Evolutionary conservation across 2,113 vertebrate species (phyloP).

Genomic region (Azemiops feae): DNA sequence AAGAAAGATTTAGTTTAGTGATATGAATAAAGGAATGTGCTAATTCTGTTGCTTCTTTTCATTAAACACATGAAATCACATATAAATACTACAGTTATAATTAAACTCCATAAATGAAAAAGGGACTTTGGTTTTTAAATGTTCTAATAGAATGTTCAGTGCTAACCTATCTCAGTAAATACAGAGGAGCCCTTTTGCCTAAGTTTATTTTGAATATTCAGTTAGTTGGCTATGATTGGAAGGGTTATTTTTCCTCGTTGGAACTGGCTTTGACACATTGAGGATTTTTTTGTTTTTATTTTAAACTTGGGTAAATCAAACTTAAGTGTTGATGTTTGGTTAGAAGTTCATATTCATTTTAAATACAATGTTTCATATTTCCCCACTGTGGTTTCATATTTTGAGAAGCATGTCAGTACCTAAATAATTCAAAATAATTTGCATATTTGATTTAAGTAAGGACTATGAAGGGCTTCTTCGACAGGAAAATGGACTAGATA

Average conservation of each 20-base stretch:
- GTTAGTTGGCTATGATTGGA: neutral
- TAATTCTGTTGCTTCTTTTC: neutral
- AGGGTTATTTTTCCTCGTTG: neutral
- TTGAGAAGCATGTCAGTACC: neutral
- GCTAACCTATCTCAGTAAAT: neutral
- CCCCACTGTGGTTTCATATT: neutral
- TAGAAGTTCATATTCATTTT: neutral
- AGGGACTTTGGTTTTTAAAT: neutral
- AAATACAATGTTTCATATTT: neutral
- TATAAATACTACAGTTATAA: conserved; percentile 3
- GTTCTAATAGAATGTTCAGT: neutral
- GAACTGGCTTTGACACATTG: neutral
- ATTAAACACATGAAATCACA: neutral
- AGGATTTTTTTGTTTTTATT: neutral
- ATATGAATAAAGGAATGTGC: neutral
- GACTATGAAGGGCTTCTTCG: neutral
- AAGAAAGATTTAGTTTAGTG: neutral
- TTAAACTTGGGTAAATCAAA: neutral
- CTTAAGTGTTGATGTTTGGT: neutral
- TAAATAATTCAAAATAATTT: neutral
- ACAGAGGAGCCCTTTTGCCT: neutral
- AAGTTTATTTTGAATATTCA: neutral
- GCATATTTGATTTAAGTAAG: neutral
- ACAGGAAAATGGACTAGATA: neutral
- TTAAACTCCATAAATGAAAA: neutral